Base-by-base conservation (phyloP, 2,888 invertebrate species). In the Muschampia plurimacula region DNA sequence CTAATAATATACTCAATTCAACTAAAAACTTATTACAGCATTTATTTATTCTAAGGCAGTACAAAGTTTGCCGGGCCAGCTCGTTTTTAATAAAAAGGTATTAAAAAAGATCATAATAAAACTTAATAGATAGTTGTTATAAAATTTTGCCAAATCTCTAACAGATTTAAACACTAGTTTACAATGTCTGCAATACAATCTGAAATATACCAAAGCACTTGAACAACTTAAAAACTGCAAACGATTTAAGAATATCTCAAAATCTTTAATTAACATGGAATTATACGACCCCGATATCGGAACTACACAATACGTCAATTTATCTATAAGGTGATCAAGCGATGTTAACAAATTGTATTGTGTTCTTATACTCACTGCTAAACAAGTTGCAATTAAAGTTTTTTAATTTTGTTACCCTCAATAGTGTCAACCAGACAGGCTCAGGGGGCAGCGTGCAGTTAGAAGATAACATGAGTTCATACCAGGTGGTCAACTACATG, bases 211-310 rank as follows among this genome's bases (percentile, higher is more conserved):
- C 57, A 6, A 57, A 28, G 15, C 13, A 76, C 72, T 75, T 66
- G 67, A 67, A 69, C 72, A 78, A 75, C 74, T 73, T 75, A 72
- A 74, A 22, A 22, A 69, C 55, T 4, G 46, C 39, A 49, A 73
- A 74, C 74, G 73, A 76, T 73, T 74, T 77, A 73, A 72, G 74
- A 74, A 82, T 80, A 81, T 83, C 83, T 86, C 82, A 82, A 86
- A 86, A 89, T 87, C 86, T 89, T 84, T 88, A 90, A 90, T 89
- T 89, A 90, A 87, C 84, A 86, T 84, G 81, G 83, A 85, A 85
- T 75, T 84, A 87, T 85, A 82, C 82, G 88, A 82, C 87, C 87
- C 83, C 86, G 81, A 89, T 64, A 65, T 85, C 83, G 83, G 83
- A 84, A 84, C 81, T 82, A 88, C 86, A 89, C 86, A 89, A 89